Conservation (phyloP, 2,888 invertebrate genomes). For the Polia nebulosa region DNA sequence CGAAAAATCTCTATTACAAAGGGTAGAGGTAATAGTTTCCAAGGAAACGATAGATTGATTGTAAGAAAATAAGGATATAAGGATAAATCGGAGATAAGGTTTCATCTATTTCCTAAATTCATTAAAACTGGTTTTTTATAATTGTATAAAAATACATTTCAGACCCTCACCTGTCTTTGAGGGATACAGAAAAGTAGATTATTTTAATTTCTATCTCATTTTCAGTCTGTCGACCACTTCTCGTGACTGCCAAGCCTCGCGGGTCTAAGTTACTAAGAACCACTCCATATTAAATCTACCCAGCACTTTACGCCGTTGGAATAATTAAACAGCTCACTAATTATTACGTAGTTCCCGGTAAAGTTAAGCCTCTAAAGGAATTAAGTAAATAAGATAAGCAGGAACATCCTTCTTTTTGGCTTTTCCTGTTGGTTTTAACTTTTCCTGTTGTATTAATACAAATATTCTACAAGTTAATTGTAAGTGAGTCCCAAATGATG, state of each 20-base stretch:
- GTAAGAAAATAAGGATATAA: no score
- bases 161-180: no score
- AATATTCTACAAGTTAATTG: no score
- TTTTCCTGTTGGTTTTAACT: background rate
- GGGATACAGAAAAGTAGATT: background rate
- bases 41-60: no score
- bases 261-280: conserved; percentile 17
- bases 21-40: no score
- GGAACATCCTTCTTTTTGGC: background rate
- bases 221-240: background rate
- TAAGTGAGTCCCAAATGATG: no score
- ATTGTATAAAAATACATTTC: no score
- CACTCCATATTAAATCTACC: conserved; percentile 37
- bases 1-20: background rate
- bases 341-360: conserved; percentile 28
- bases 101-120: no score
- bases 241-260: background rate
- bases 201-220: background rate
- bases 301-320: conserved; percentile 22
- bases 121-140: no score
- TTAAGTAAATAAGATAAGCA: conserved; percentile 14
- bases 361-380: conserved; percentile 18
- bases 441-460: background rate
- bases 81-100: no score
- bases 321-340: conserved; percentile 36